Evolutionary conservation across 2,113 vertebrate species (phyloP).

Genomic region (Pontoporia blainvillei): DNA sequence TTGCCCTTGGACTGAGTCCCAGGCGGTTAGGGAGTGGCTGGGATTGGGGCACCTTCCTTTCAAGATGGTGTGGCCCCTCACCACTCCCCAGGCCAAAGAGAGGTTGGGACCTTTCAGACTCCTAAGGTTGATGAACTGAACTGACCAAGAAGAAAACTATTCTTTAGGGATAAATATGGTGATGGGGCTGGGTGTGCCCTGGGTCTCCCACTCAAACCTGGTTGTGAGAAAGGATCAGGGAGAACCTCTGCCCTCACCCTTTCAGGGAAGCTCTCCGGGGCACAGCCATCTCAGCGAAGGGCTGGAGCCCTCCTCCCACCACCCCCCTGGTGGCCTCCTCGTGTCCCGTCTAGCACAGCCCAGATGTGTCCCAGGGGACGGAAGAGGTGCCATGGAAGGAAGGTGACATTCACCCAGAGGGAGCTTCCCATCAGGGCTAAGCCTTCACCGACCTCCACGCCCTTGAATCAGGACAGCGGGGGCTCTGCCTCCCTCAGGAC

Average conservation of each 20-base stretch:
- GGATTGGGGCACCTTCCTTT: background rate
- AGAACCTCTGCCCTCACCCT: background rate
- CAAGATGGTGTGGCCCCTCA: background rate
- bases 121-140: background rate
- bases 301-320: accelerated
- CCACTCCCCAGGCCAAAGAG: background rate
- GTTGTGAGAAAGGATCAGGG: background rate
- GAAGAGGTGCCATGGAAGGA: accelerated
- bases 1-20: background rate
- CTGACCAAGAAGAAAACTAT: background rate
- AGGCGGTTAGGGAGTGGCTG: accelerated
- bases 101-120: background rate
- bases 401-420: background rate
- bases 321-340: background rate
- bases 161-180: background rate
- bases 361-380: background rate
- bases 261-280: background rate
- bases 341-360: background rate
- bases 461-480: background rate
- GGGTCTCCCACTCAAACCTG: background rate
- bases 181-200: background rate
- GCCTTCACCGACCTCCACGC: background rate
- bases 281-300: background rate
- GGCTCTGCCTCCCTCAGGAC: background rate
- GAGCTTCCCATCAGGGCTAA: background rate